Evolutionary conservation across 2,797 vertebrate genomes (phyloP).

Genomic region (Cetoscarus ocellatus): DNA sequence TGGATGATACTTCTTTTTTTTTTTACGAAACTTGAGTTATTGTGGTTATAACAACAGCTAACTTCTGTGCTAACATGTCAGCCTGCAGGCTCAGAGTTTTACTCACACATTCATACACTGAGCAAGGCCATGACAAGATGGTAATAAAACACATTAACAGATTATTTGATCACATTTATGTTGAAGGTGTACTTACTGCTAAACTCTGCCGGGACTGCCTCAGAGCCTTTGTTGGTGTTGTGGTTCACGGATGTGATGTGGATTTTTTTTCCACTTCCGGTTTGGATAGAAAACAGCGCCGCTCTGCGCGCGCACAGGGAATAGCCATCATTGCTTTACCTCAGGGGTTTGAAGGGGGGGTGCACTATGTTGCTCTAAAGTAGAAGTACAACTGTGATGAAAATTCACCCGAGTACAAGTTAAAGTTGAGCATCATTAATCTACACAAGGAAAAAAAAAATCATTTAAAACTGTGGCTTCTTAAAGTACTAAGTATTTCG

Average conservation of each 20-base stretch:
- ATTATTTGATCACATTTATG: neutral
- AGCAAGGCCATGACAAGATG: fast-evolving
- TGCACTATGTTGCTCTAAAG: no score
- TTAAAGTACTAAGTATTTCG: no score
- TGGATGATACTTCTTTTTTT: no score
- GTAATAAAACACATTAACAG: neutral
- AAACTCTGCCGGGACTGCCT: neutral
- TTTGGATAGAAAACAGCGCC: conserved; percentile 39
- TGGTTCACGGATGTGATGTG: conserved; percentile 73
- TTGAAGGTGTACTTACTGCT: conserved; percentile 46
- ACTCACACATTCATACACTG: no score
- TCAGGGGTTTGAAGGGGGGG: no score
- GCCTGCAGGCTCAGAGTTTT: neutral
- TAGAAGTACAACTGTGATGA: no score
- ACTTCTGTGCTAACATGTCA: conserved; percentile 30
- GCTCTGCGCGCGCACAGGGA: conserved; percentile 21
- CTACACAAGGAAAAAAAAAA: no score
- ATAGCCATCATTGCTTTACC: no score
- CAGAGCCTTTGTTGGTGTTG: conserved; percentile 19
- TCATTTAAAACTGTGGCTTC: no score
- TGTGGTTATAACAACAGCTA: conserved; percentile 11
- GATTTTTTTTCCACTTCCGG: conserved; percentile 46
- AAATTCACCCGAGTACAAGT: no score
- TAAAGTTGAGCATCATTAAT: no score
- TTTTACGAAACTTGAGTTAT: no score